Conservation (phyloP, 2,113 vertebrate genomes). For the Rhagologus leucostigma region DNA sequence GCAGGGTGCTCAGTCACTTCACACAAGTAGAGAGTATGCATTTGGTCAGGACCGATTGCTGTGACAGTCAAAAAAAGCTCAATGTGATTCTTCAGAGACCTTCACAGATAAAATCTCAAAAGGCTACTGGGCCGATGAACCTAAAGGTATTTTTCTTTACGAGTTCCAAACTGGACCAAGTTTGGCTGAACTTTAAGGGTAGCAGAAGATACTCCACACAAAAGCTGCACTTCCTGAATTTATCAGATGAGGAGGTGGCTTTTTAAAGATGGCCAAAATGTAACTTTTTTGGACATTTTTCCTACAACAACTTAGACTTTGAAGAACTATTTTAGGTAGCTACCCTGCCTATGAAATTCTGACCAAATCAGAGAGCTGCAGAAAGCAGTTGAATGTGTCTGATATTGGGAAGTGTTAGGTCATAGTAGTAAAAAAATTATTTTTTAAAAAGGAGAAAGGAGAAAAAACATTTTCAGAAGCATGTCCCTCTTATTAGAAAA, state of each 20-base stretch:
- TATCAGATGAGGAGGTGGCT: not conserved
- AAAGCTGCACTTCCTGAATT: not conserved
- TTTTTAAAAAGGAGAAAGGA: not conserved
- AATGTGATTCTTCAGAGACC: not conserved
- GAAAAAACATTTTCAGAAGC: not conserved
- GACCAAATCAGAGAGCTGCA: not conserved
- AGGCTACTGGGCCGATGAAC: not conserved
- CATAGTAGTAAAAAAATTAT: not conserved
- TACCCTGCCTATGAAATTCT: not conserved
- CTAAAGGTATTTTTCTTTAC: not conserved
- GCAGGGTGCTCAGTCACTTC: rapidly evolving
- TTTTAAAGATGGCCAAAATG: not conserved
- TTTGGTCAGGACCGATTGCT: not conserved
- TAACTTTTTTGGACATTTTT: not conserved
- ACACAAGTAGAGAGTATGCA: rapidly evolving
- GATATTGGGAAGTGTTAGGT: not conserved
- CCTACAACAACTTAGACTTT: not conserved
- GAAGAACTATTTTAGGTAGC: not conserved
- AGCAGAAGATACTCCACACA: not conserved
- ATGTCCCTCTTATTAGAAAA: not conserved
- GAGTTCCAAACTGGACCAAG: not conserved
- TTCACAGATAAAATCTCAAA: not conserved
- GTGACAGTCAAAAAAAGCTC: not conserved
- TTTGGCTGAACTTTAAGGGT: not conserved
- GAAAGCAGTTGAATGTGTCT: not conserved